Base-by-base conservation (phyloP, 2,113 vertebrate species). In the Sphyrna mokarran region DNA sequence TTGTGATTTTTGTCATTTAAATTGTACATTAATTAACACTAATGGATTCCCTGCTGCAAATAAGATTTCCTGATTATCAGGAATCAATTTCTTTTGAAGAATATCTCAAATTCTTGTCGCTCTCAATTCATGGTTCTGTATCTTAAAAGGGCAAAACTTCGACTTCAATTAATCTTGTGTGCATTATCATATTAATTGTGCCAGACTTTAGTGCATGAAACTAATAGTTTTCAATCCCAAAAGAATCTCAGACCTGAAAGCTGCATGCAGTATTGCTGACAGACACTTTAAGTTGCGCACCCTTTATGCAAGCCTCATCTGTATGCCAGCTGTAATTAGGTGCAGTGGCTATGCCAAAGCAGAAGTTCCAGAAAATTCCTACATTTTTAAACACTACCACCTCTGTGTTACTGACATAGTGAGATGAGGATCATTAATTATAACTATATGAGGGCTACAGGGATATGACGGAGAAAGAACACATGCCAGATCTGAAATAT, bases 391-490 rank as follows among this genome's bases (percentile, higher is more conserved):
- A 85, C 58, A 58, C 16, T 95, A 95, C 54, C 95, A 96, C 66
- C 96, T 95, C 89, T 11, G 43, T 72, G 43, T 33, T 95, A 96
- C 89, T 69, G 95, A 91, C 95, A n/a, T 0, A 80, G 90, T 96
- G 96, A 94, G 58, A 96, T 16, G 14, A 69, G 96, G 96, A 96
- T 96, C 96, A 78, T 96, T 96, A 96, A 97, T 97, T 96, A 96
- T 95, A 96, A 29, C 22, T 61, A 69, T 63, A 94, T 0, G 16
- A 96, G 96, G 22, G 96, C 96, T 89, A 33, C 0, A 0, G 91
- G 96, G 96, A 97, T 90, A 96, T 96, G 78, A 40, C 76, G 68
- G 96, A 96, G 58, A 0, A 0, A 86, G 95, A 78, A 95, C 95
- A 95, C 40, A 91, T 96, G 95, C 95, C 96, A 96, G 61, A 96